Conservation (phyloP, 2,113 vertebrate species). For the Equus quagga region DNA sequence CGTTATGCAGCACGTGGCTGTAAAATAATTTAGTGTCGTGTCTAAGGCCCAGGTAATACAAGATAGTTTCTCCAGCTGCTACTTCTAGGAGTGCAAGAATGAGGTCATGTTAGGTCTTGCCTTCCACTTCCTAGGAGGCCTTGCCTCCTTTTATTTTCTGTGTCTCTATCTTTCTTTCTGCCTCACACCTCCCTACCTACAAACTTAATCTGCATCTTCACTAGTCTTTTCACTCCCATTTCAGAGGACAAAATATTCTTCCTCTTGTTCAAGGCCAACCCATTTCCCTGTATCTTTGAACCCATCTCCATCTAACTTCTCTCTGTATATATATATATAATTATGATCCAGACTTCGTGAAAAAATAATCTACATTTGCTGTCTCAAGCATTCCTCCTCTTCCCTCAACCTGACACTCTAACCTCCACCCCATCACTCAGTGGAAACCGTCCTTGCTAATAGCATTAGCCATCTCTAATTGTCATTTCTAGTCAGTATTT, state of each 20-base stretch:
- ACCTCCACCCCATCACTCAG: not conserved
- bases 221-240: not conserved
- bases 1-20: too few relatives aligned
- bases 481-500: not conserved
- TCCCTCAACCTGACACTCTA: not conserved
- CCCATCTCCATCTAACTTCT: not conserved
- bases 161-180: not conserved
- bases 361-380: not conserved
- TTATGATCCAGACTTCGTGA: not conserved
- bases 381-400: not conserved
- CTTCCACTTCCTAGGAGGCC: not conserved
- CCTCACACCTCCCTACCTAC: not conserved
- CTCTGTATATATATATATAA: not conserved
- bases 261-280: not conserved
- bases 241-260: not conserved
- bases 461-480: not conserved
- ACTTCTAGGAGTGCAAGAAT: not conserved
- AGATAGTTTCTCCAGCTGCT: not conserved
- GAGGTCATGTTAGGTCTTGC: not conserved
- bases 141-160: not conserved
- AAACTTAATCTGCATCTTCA: not conserved
- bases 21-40: not conserved
- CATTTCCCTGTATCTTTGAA: not conserved
- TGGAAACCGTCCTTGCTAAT: not conserved
- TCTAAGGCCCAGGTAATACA: not conserved